Evolutionary conservation across 37 sponge, comb jelly and placozoan species (phyloP).

Genomic region (Cliona cf. orientalis): DNA sequence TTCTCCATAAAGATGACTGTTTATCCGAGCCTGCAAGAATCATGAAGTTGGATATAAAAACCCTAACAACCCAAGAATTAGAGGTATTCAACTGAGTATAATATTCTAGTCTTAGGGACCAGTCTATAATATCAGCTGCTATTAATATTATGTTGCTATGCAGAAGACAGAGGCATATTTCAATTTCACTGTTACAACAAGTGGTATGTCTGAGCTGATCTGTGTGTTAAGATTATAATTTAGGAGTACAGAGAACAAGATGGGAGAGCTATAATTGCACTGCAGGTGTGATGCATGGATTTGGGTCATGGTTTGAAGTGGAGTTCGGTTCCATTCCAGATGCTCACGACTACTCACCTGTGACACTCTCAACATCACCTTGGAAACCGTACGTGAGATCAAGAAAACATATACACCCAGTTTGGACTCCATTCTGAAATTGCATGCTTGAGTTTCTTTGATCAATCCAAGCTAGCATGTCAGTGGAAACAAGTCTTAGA

Average conservation of each 20-base stretch:
- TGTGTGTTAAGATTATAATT: too few species aligned
- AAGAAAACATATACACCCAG: neutral
- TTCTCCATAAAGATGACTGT: conserved; percentile 43
- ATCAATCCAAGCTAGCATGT: too few species aligned
- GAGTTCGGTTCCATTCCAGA: conserved; percentile 35
- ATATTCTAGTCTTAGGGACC: too few species aligned
- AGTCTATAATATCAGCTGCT: too few species aligned
- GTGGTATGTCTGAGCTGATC: too few species aligned
- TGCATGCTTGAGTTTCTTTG: too few species aligned
- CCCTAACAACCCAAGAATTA: conserved; percentile 28
- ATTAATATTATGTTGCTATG: neutral
- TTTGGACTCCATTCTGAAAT: too few species aligned
- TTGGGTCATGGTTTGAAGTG: conserved; percentile 76
- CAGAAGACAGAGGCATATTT: conserved; percentile 17
- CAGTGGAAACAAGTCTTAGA: neutral
- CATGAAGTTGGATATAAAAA: conserved; percentile 29
- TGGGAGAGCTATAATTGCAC: too few species aligned
- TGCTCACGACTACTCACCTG: neutral
- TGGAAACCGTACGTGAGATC: conserved; percentile 23
- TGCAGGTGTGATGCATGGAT: conserved; percentile 68
- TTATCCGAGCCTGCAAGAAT: conserved; percentile 37
- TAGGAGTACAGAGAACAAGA: too few species aligned
- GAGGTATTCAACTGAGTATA: too few species aligned
- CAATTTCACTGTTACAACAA: conserved; percentile 34
- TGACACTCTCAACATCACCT: conserved; percentile 65